Evolutionary conservation across 2,888 invertebrate species (phyloP).

Genomic region (Scaptomyza cyrtandrae): DNA sequence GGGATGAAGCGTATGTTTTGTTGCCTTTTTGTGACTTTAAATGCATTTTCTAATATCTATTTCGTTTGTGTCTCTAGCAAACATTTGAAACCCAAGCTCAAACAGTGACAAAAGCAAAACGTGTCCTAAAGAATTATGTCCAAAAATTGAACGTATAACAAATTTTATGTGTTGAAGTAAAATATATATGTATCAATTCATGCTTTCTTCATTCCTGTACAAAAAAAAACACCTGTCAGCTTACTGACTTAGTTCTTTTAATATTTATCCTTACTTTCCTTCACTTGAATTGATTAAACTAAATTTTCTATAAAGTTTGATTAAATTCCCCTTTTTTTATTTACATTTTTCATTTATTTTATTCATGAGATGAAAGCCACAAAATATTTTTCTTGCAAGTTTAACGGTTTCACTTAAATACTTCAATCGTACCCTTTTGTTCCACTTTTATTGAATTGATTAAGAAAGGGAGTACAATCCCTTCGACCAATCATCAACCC

Average conservation of each 20-base stretch:
- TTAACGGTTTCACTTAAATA: slow-evolving; percentile 30
- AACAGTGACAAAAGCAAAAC: background rate
- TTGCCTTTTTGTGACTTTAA: background rate
- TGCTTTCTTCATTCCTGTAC: no score
- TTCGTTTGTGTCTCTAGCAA: slow-evolving; percentile 16
- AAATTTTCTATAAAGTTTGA: slow-evolving; percentile 10
- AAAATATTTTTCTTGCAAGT: slow-evolving; percentile 22
- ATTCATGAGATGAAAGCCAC: slow-evolving; percentile 29
- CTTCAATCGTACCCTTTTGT: slow-evolving; percentile 35
- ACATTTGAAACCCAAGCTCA: slow-evolving; percentile 38
- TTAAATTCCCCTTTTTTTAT: slow-evolving; percentile 17
- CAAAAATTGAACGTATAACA: background rate
- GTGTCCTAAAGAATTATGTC: background rate
- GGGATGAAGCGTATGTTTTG: slow-evolving; percentile 59
- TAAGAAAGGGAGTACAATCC: background rate
- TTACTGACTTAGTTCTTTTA: no score
- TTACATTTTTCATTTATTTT: slow-evolving; percentile 21
- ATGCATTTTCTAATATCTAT: background rate
- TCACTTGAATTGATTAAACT: slow-evolving; percentile 42
- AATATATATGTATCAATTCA: no score
- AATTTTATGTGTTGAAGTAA: background rate
- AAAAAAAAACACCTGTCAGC: no score
- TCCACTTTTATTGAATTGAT: slow-evolving; percentile 31
- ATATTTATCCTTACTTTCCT: background rate
- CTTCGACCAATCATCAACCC: background rate